Percentiles rank a stretch among this genome's conserved stretches.
Evolutionary conservation across 1,140 invertebrate genomes (phyloP).

Genomic region (Caenorhabditis elegans): WBcel235 BX284606.5:10277501-10278000

Average conservation of each 20-base stretch:
- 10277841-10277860: too few species aligned
- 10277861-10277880: background rate
- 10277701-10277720: conserved; percentile 20
- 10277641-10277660: background rate
- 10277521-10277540: background rate
- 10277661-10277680: background rate
- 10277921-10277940: background rate
- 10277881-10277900: background rate
- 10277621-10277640: background rate
- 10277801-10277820: background rate
- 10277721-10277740: conserved; percentile 25
- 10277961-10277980: background rate
- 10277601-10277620: conserved; percentile 7
- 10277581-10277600: background rate
- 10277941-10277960: background rate
- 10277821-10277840: too few species aligned
- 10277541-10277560: conserved; percentile 8
- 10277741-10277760: background rate
- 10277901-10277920: background rate
- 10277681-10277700: background rate
- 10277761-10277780: background rate
- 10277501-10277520: background rate
- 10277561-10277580: background rate
- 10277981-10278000: background rate
- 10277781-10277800: background rate